These are phyloP conservation scores for Panagrolaimus sp. DNA, from an alignment of 1,140 invertebrate genomes.

Conservation along the genomic window DNA sequence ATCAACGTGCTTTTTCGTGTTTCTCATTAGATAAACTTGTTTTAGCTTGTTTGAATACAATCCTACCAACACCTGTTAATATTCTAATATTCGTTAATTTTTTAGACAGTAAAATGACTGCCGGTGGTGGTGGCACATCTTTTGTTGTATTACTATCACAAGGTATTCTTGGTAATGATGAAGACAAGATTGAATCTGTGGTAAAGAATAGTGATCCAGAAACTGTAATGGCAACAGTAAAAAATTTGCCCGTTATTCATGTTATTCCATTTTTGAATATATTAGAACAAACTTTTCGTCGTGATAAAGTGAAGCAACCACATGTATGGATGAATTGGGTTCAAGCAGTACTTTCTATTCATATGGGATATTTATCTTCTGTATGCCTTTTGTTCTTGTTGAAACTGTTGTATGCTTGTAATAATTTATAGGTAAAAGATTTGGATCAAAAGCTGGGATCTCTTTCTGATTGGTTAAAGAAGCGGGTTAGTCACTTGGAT, in stretches of 20 bases:
- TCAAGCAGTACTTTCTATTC: slow-evolving; percentile 5
- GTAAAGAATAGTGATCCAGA: slow-evolving; percentile 1
- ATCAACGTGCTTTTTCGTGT: no score
- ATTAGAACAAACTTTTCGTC: slow-evolving; percentile 2
- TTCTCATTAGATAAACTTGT: no score
- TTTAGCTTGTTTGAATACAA: no score
- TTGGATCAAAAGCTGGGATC: slow-evolving; percentile 15
- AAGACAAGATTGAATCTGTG: slow-evolving; percentile 7
- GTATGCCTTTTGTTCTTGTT: not conserved
- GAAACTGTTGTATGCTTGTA: no score
- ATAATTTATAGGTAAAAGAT: not conserved
- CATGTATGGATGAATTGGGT: slow-evolving; percentile 14
- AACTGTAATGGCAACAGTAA: slow-evolving; percentile 7
- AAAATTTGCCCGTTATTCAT: slow-evolving; percentile 4
- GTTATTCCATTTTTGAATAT: slow-evolving; percentile 16
- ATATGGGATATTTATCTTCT: slow-evolving; percentile 11
- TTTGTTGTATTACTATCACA: not conserved
- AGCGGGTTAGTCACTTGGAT: slow-evolving; percentile 7
- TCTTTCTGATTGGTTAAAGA: slow-evolving; percentile 1
- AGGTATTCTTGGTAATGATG: slow-evolving; percentile 1
- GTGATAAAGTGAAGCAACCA: not conserved
- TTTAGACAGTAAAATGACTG: no score
- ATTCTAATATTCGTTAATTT: no score
- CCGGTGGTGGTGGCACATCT: not conserved
- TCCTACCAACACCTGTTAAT: no score